Conservation (phyloP, 2,113 vertebrate species). For the Eublepharis macularius region DNA sequence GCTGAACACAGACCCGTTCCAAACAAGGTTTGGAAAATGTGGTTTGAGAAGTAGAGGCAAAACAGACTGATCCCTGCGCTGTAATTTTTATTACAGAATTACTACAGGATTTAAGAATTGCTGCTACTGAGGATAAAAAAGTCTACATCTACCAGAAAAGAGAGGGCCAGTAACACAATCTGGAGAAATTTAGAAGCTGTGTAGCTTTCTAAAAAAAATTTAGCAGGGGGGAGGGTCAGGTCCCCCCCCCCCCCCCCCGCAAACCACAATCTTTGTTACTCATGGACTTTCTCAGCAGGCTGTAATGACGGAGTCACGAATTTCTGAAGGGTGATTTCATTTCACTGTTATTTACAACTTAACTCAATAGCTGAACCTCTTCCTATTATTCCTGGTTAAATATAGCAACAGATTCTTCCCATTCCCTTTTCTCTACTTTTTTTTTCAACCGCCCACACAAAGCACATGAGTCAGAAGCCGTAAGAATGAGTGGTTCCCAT, state of each 20-base stretch:
- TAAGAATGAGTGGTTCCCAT: conserved; percentile 45
- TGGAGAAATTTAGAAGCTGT: conserved; percentile 12
- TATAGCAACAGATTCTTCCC: conserved; percentile 78
- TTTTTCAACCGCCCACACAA: conserved; percentile 74
- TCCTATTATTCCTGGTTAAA: conserved; percentile 78
- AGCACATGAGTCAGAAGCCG: conserved; percentile 65
- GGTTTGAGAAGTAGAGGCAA: background rate
- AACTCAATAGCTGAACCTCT: conserved; percentile 56
- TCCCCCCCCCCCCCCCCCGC: conserved; percentile 13
- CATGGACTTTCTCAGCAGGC: conserved; percentile 48
- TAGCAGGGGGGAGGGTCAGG: background rate
- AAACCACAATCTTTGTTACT: conserved; percentile 41
- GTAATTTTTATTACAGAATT: background rate
- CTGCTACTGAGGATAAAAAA: background rate
- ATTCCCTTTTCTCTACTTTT: conserved; percentile 63
- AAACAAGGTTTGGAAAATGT: background rate
- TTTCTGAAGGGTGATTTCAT: conserved; percentile 67
- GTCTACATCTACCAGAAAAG: background rate
- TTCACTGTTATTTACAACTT: conserved; percentile 70
- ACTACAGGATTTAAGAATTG: background rate
- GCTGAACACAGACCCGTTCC: background rate
- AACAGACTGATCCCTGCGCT: background rate
- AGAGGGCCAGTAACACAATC: background rate
- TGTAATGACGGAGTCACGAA: conserved; percentile 52
- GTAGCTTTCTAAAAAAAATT: no score